Base-by-base conservation (phyloP, 2,888 invertebrate genomes). In the Cryptosula pallasiana region DNA sequence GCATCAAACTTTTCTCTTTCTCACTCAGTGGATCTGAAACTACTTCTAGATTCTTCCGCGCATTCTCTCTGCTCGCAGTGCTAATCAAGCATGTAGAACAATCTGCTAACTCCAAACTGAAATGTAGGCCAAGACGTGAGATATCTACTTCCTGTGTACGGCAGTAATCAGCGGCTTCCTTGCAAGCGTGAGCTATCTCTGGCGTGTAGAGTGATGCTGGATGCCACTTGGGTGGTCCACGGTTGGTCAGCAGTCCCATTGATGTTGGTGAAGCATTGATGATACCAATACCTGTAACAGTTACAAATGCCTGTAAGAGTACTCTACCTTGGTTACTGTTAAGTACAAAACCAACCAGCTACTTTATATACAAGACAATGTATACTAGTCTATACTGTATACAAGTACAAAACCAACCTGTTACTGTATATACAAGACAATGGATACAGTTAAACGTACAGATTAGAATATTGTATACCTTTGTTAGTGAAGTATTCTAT, bases 201-300 rank as follows among this genome's bases (percentile, higher is more conserved):
- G 70, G 45, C 13, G 36, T 9, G 32, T 63, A 63, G 3, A 75
- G 72, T 1, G 73, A 73, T 0, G 82, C 81, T 1, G 81, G 81
- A 71, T 82, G 82, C 82, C 82, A 82, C 9, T 55, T 70, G 2
- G 81, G 79, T 1, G 86, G 82, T 0, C 92, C 93, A 55, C 83
- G 82, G 81, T 89, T 91, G 5, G 91, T 90, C 36, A 95, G 86
- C 29, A 95, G 87, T 1, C 94, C 93, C 91, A 95, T 90, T 1
- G 90, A 90, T 16, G 91, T 90, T 0, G 90, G 89, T 0, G 93
- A 90, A 0, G 94, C 94, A 83, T 92, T 93, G 35, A 96, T 90
- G 23, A 95, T 87, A 0, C 92, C 94, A 2, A 95, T 83, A 55
- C 90, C 89, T 79, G 88, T 88, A 55, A 16, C 3, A n/a, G n/a